Base-by-base conservation (phyloP, 2,113 vertebrate species). In the Coregonus clupeaformis region DNA sequence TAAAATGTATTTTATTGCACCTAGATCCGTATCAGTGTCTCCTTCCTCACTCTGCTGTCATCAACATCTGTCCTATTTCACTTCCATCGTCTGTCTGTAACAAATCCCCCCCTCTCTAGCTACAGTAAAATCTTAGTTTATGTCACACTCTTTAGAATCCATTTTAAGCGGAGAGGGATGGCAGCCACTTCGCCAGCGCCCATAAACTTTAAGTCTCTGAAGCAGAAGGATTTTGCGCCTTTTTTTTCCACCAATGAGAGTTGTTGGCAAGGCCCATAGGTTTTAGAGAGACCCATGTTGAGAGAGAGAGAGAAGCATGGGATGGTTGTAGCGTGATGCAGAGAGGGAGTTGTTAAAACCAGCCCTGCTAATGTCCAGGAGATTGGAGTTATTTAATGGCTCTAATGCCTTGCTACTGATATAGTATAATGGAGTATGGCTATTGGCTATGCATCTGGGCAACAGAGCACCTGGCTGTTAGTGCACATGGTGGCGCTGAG, bases 191-290 rank as follows among this genome's bases (percentile, higher is more conserved):
- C 74, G 73, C 78, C 74, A 75, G 72, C 1, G 16, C 67, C 83
- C 71, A 86, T 89, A 89, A 89, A 89, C 36, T 82, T 80, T 81
- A 82, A 88, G 88, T 79, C 71, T 80, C 67, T 77, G 30, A 81
- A 77, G 77, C 65, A 66, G 77, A 79, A 69, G 11, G 29, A 75
- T 63, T 80, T 83, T 67, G 57, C 47, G 13, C 47, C 66, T 42
- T 75, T 45, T 57, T 77, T 64, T 60, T 27, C 14, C 22, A 20
- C 66, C 16, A 6, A 5, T 68, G 22, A 13, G 42, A 42, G 16
- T 57, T 29, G 14, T 78, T 73, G 74, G 82, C 67, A 20, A 20
- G 27, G 42, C 25, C 42, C 65, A 55, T 68, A 22, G 36, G 67
- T 47, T 45, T 27, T 29, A 52, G 49, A 18, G 49, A 52, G 49